Evolutionary conservation across 2,888 invertebrate species (phyloP).

Genomic region (Rhamnusium bicolor): DNA sequence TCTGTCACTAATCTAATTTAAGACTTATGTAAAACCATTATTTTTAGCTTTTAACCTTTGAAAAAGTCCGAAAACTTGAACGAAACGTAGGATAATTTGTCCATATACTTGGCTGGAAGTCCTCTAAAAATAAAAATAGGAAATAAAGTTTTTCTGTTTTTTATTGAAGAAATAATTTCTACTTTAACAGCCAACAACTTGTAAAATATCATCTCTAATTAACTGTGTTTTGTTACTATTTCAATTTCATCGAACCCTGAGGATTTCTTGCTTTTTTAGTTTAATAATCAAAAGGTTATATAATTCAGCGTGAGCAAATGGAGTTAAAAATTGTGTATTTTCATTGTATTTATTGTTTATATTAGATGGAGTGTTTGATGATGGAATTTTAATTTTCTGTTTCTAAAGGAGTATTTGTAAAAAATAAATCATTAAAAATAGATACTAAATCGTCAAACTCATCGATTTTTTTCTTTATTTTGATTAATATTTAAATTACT

Average conservation of each 20-base stretch:
- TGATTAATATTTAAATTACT: background rate
- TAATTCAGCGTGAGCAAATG: background rate
- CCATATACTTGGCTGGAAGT: too few relatives aligned
- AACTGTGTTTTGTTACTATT: too few relatives aligned
- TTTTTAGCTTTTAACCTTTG: too few relatives aligned
- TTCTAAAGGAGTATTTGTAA: background rate
- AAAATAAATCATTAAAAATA: conserved; percentile 7
- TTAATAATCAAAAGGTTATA: background rate
- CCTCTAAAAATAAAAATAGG: too few relatives aligned
- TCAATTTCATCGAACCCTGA: conserved; percentile 15
- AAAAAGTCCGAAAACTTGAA: too few relatives aligned
- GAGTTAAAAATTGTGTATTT: conserved; percentile 5
- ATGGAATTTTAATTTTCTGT: background rate
- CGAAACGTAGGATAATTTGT: too few relatives aligned
- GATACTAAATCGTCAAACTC: background rate
- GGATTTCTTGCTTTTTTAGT: conserved; percentile 25
- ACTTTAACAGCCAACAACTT: too few relatives aligned
- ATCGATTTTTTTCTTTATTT: background rate
- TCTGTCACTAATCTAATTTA: too few relatives aligned
- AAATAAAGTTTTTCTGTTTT: too few relatives aligned
- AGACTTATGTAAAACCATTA: too few relatives aligned
- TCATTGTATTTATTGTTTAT: background rate
- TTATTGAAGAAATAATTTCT: too few relatives aligned
- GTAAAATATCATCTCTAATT: too few relatives aligned
- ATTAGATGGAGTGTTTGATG: background rate